Evolutionary conservation across 2,113 vertebrate species (phyloP).

Genomic region (Brienomyrus longianalis): DNA sequence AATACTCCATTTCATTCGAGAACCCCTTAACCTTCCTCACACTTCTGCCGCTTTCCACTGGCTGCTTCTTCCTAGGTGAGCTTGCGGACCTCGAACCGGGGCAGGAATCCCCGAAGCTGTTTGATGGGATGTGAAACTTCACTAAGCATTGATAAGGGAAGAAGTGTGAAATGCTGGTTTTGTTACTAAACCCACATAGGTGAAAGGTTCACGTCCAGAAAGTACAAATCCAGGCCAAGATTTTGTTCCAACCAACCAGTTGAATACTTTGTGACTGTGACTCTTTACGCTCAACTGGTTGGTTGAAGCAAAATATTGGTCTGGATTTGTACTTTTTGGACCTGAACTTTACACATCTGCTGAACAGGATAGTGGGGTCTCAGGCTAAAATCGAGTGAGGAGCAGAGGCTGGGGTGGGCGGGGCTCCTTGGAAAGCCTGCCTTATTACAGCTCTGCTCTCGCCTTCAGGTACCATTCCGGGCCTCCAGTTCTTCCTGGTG

Average conservation of each 20-base stretch:
- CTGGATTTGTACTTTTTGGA: neutral
- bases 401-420: neutral
- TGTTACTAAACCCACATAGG: neutral
- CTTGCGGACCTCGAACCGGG: neutral
- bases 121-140: neutral
- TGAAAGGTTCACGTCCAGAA: neutral
- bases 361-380: neutral
- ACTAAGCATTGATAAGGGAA: neutral
- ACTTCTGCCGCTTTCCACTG: slow-evolving; percentile 85
- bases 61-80: slow-evolving; percentile 94
- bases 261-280: too few species aligned
- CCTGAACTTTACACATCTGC: too few species aligned
- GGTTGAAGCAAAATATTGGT: too few species aligned
- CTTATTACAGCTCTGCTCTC: neutral
- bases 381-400: neutral
- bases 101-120: neutral
- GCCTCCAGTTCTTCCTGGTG: slow-evolving; percentile 89
- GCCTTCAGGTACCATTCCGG: slow-evolving; percentile 75
- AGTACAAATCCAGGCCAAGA: neutral
- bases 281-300: too few species aligned
- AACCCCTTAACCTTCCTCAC: slow-evolving; percentile 89
- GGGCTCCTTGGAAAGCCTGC: neutral
- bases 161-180: neutral
- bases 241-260: too few species aligned
- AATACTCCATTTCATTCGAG: slow-evolving; percentile 83